Evolutionary conservation across 2,113 vertebrate genomes (phyloP).

Genomic region (Epinephelus cyanopodus): DNA sequence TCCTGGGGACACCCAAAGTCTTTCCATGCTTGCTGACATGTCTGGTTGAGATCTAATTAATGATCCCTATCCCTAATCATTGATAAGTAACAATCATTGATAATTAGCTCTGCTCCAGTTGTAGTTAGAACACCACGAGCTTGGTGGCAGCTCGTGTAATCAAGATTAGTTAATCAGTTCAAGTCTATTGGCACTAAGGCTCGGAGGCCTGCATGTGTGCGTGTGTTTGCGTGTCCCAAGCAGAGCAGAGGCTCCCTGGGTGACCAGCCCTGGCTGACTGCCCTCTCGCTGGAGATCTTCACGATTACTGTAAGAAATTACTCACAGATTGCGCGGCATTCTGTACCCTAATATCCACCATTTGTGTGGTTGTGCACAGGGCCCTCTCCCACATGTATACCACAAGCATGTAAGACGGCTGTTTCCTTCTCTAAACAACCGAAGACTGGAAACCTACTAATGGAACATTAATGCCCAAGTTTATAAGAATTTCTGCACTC

Average conservation of each 20-base stretch:
- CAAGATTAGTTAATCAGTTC: conserved; percentile 81
- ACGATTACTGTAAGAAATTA: conserved; percentile 82
- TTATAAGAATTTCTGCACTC: conserved; percentile 39
- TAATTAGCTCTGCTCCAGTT: conserved; percentile 68
- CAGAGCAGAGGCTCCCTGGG: conserved; percentile 52
- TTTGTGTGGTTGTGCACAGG: conserved; percentile 36
- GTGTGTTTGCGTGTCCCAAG: conserved; percentile 52
- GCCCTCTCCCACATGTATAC: conserved; percentile 32
- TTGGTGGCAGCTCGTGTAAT: conserved; percentile 66
- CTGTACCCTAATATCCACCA: conserved; percentile 20
- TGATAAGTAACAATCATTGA: conserved; percentile 71
- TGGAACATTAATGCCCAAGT: conserved; percentile 60
- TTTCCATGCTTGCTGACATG: conserved; percentile 37
- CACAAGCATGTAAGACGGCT: conserved; percentile 28
- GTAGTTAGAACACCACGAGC: conserved; percentile 55
- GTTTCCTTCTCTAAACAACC: conserved; percentile 66
- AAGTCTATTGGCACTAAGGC: conserved; percentile 72
- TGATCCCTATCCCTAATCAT: conserved; percentile 79
- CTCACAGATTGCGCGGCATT: conserved; percentile 80
- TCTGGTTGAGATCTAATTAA: conserved; percentile 73
- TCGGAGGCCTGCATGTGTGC: conserved; percentile 27
- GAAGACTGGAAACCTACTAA: conserved; percentile 36
- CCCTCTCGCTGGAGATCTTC: conserved; percentile 66
- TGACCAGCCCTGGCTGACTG: conserved; percentile 63
- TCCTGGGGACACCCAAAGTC: conserved; percentile 5